These are phyloP conservation scores for Gasteruption jaculator DNA, from an alignment of 2,888 invertebrate species.

Conservation along the genomic window DNA sequence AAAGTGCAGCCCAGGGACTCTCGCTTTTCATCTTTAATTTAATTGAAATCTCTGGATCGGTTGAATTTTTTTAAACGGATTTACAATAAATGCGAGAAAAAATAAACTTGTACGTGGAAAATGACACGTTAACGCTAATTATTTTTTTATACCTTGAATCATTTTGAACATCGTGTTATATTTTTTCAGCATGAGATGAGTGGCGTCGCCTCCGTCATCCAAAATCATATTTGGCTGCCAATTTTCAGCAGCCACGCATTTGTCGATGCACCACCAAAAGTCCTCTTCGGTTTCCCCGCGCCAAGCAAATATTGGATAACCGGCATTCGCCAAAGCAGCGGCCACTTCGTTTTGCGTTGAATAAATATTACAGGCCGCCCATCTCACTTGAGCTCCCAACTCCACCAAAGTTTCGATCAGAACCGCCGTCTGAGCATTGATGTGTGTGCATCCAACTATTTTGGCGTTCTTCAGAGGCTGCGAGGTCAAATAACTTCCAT, in stretches of 20 bases:
- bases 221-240: conserved; percentile 99
- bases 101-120: neutral
- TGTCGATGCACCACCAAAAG: conserved; percentile 99
- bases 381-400: conserved; percentile 86
- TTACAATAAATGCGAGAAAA: neutral
- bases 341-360: conserved; percentile 99
- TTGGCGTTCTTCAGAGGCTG: conserved; percentile 88
- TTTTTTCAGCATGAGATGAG: conserved; percentile 93
- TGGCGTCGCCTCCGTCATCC: conserved; percentile 96
- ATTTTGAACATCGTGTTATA: conserved; percentile 89
- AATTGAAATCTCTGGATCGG: no score
- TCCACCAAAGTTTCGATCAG: conserved; percentile 85
- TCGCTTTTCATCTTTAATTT: no score
- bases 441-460: conserved; percentile 96
- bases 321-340: conserved; percentile 88
- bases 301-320: conserved; percentile 92
- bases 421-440: conserved; percentile 97
- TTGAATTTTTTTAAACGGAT: no score
- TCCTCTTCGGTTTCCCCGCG: conserved; percentile 96
- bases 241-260: conserved; percentile 83
- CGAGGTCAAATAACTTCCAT: no score
- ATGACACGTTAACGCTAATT: neutral
- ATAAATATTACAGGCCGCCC: conserved; percentile 98
- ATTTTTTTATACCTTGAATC: conserved; percentile 69
- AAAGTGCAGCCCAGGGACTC: no score